Base-by-base conservation (phyloP, 2,888 invertebrate species). In the Lymantria monacha region DNA sequence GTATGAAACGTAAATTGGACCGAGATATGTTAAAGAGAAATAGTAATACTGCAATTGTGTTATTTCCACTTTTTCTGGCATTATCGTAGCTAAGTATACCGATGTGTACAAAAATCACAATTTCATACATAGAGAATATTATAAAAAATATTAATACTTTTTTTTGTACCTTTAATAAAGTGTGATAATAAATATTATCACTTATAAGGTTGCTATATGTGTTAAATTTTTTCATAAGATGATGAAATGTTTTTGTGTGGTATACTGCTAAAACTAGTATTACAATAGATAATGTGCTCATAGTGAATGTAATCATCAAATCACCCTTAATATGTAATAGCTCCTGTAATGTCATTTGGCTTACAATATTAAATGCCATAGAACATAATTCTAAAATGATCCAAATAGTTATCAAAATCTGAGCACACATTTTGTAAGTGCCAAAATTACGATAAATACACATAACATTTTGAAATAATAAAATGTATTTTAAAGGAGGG, bases 391-490 rank as follows among this genome's bases (percentile, higher is more conserved):
- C 66, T 10, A 51, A 9, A 1, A 49, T 7, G 9, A 59, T 45
- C 48, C 56, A 63, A 7, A 46, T 3, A 5, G 42, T 12, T 12
- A 54, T 46, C 37, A 61, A 40, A 38, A 56, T 42, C 30, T 51
- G 63, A 10, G 36, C 33, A 41, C 38, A 30, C 44, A 40, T 68
- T 38, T 43, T 59, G 2, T 49, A 59, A 13, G 10, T 38, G 0
- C 13, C 30, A 50, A 64, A 63, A 48, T 74, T 76, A 57, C 70
- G 63, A 41, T 69, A 69, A 0, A 74, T 47, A 3, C 67, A 51
- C 1, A 63, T 48, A 5, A 59, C 7, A 48, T 66, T 72, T 61
- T 72, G 72, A 9, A 66, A 31, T 31, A 49, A 42, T 42, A 65
- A 42, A 14, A 68, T 12, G 44, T 56, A 55, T 52, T 63, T 57